phyloP scores from a whole-genome alignment of 1,140 invertebrate species.

The Helicorthomorpha holstii region DNA sequence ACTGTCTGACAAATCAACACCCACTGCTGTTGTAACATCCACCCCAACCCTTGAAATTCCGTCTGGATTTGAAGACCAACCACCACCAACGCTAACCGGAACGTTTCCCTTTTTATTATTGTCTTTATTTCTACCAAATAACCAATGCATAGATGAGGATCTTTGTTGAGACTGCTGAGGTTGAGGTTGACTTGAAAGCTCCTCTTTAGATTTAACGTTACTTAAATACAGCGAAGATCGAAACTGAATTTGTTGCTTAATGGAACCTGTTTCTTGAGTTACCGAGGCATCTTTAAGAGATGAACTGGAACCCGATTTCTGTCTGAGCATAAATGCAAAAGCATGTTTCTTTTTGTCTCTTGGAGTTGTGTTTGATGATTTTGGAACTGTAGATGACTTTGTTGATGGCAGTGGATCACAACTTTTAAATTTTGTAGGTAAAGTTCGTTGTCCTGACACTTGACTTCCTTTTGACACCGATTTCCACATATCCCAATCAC shows the following conservation, averaged over 20 bases:
- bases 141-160: background rate
- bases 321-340: background rate
- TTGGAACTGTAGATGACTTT: background rate
- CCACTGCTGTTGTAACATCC: background rate
- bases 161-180: background rate
- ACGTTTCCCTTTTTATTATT: background rate
- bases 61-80: background rate
- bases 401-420: background rate
- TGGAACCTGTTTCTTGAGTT: background rate
- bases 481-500: background rate
- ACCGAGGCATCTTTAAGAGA: background rate
- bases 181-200: background rate
- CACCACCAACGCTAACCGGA: no score
- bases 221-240: background rate
- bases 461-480: background rate
- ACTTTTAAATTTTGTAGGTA: background rate
- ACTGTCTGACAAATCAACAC: background rate
- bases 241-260: background rate
- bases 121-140: background rate
- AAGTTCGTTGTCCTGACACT: background rate
- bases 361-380: no score
- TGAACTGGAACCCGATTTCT: background rate
- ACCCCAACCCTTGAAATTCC: background rate
- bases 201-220: background rate
- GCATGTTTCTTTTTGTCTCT: background rate